Evolutionary conservation across 2,797 vertebrate species (phyloP).

Genomic region (Hypotaenidia philippensis): DNA sequence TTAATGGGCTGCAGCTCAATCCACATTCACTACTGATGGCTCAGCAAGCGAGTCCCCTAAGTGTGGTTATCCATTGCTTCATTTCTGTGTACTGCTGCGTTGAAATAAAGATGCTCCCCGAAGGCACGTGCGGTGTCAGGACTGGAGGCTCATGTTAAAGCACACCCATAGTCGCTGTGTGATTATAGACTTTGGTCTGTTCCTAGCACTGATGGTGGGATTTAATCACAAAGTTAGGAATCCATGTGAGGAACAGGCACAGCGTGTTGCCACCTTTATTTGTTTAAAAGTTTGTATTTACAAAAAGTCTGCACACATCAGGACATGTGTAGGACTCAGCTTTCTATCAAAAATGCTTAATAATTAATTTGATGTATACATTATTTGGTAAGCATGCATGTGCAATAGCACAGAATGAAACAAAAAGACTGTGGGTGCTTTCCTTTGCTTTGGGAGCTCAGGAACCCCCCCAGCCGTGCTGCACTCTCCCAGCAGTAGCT

Average conservation of each 20-base stretch:
- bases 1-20: not conserved
- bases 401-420: not conserved
- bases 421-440: not conserved
- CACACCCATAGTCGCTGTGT: not conserved
- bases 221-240: not conserved
- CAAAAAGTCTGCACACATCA: not conserved
- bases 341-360: not conserved
- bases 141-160: not conserved
- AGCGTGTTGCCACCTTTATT: not conserved
- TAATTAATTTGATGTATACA: not conserved
- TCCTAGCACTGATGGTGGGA: not conserved
- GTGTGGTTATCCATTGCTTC: not conserved
- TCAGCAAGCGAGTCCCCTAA: not conserved
- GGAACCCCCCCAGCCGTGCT: rapidly evolving
- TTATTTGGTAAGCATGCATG: not conserved
- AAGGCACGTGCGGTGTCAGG: rapidly evolving
- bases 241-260: not conserved
- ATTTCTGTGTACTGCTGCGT: not conserved
- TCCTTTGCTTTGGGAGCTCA: not conserved
- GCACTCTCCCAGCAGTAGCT: not conserved
- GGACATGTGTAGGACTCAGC: not conserved
- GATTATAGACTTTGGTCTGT: not conserved
- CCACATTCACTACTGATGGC: rapidly evolving
- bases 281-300: not conserved
- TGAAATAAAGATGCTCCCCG: not conserved